Conservation (phyloP, 2,113 vertebrate genomes). For the Kryptolebias marmoratus region DNA sequence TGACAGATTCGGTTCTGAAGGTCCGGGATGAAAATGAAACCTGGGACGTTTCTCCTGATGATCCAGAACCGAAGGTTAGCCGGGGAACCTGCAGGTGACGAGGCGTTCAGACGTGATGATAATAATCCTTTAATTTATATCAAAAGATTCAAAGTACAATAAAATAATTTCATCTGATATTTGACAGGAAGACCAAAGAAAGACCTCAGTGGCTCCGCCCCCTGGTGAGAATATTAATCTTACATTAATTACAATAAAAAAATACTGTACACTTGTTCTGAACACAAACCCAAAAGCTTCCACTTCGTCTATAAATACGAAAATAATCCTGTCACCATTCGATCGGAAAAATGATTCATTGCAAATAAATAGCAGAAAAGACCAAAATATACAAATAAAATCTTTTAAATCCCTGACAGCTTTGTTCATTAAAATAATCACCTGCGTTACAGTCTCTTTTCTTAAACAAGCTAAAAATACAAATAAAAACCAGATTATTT, state of each 20-base stretch:
- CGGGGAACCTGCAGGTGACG: no score
- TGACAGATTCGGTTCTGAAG: neutral
- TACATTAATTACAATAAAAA: constrained; percentile 78
- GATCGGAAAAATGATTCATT: constrained; percentile 6
- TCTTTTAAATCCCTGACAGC: constrained; percentile 19
- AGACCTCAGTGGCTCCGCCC: constrained; percentile 26
- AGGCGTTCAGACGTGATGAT: neutral
- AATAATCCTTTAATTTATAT: constrained; percentile 68
- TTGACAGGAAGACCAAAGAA: constrained; percentile 64
- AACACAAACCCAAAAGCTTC: constrained; percentile 6
- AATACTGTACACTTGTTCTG: constrained; percentile 78
- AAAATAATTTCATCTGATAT: constrained; percentile 75
- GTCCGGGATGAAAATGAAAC: no score
- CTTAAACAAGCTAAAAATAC: no score
- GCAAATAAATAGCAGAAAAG: constrained; percentile 49
- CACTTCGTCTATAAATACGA: constrained; percentile 50
- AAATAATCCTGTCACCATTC: constrained; percentile 42
- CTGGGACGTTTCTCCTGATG: neutral
- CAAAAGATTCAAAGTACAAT: constrained; percentile 72
- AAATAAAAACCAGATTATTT: neutral
- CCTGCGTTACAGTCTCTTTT: no score
- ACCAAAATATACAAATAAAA: constrained; percentile 53
- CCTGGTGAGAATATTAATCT: constrained; percentile 41
- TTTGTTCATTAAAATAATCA: constrained; percentile 2
- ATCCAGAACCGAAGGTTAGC: no score